Conservation (phyloP, 1,140 invertebrate genomes). For the Brachionus paranguensis region DNA sequence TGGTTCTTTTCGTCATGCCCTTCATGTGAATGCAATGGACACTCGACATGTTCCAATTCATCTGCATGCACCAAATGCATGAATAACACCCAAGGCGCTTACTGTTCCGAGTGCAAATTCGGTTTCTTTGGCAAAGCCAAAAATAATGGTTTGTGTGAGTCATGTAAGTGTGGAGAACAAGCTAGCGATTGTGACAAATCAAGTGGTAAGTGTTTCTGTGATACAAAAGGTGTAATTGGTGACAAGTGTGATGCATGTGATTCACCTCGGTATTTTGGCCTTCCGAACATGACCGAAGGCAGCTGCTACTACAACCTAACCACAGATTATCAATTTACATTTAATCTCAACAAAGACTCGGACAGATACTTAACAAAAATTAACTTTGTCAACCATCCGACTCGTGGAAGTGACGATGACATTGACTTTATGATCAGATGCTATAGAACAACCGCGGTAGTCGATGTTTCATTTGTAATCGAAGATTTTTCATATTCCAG, state of each 20-base stretch:
- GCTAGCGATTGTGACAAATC: constrained; percentile 5
- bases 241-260: constrained; percentile 20
- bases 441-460: neutral
- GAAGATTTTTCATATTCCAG: constrained; percentile 20
- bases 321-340: constrained; percentile 35
- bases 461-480: constrained; percentile 23
- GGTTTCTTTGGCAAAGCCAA: constrained; percentile 22
- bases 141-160: neutral
- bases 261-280: constrained; percentile 4
- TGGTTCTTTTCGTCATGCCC: constrained; percentile 35
- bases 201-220: neutral
- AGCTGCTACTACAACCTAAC: constrained; percentile 25
- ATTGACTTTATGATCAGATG: constrained; percentile 40
- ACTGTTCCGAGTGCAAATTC: neutral
- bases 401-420: neutral
- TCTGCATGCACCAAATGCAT: neutral
- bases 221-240: constrained; percentile 35
- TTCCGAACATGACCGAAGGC: neutral
- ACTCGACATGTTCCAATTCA: constrained; percentile 4
- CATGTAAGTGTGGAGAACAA: constrained; percentile 13
- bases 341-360: constrained; percentile 30
- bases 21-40: constrained; percentile 36
- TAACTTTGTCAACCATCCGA: constrained; percentile 35
- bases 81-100: constrained; percentile 25
- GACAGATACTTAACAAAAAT: constrained; percentile 1